Conservation (phyloP, 2,888 invertebrate genomes). For the Drosophila sordidula region DNA sequence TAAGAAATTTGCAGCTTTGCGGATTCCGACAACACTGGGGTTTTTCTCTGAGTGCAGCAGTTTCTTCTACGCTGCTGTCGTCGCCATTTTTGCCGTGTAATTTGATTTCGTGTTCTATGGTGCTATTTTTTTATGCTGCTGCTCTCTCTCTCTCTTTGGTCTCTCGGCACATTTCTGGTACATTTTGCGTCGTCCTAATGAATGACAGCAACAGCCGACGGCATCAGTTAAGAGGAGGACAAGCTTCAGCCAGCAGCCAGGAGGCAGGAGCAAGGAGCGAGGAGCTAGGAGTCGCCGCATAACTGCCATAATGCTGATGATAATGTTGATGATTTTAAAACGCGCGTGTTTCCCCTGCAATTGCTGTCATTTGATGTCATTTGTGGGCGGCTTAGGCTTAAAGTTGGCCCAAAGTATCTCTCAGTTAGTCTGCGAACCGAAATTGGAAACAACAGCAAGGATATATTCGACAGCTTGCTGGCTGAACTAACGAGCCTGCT, state of each 20-base stretch:
- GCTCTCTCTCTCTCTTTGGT: slow-evolving; percentile 22
- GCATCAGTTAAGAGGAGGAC: slow-evolving; percentile 40
- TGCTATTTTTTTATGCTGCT: slow-evolving; percentile 27
- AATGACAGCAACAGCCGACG: slow-evolving; percentile 73
- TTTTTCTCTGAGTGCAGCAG: not conserved
- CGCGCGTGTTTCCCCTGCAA: slow-evolving; percentile 76
- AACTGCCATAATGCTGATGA: slow-evolving; percentile 80
- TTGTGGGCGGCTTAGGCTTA: slow-evolving; percentile 66
- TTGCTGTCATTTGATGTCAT: slow-evolving; percentile 77
- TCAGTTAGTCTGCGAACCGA: slow-evolving; percentile 24
- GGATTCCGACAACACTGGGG: too few relatives aligned
- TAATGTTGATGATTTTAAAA: slow-evolving; percentile 80
- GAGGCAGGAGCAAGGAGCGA: too few relatives aligned
- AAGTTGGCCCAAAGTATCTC: slow-evolving; percentile 44
- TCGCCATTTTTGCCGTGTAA: slow-evolving; percentile 59
- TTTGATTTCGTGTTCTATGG: slow-evolving; percentile 74
- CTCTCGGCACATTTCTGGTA: slow-evolving; percentile 61
- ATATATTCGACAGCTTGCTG: slow-evolving; percentile 42
- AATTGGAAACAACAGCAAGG: slow-evolving; percentile 2
- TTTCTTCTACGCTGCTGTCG: slow-evolving; percentile 11
- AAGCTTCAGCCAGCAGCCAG: slow-evolving; percentile 13
- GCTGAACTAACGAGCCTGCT: slow-evolving; percentile 39
- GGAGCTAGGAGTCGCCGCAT: slow-evolving; percentile 61
- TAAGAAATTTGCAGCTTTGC: too few relatives aligned
- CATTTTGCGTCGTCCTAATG: slow-evolving; percentile 68